phyloP scores from a whole-genome alignment of 2,888 invertebrate genomes.

The Xestobium rufovillosum region DNA sequence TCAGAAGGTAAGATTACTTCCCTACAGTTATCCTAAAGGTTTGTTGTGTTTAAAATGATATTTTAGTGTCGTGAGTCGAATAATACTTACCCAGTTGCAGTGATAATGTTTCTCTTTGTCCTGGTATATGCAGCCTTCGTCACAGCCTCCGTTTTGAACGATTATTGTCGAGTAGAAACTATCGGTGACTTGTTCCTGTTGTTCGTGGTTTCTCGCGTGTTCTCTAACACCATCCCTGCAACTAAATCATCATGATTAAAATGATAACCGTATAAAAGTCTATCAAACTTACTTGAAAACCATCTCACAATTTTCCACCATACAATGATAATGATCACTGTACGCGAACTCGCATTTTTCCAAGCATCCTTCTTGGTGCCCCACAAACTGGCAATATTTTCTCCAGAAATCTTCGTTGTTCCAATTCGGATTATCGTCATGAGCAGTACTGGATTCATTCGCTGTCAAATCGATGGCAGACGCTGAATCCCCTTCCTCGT shows the following conservation, averaged over 20 bases:
- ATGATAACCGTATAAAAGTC: conserved; percentile 1
- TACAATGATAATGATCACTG: conserved; percentile 83
- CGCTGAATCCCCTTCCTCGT: conserved; percentile 40
- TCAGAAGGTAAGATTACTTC: conserved; percentile 70
- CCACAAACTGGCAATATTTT: conserved; percentile 48
- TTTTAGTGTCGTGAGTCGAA: no score
- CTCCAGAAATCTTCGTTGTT: conserved; percentile 51
- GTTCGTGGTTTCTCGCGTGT: conserved; percentile 82
- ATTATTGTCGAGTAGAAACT: conserved; percentile 61
- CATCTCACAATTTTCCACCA: conserved; percentile 68
- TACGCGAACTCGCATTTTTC: conserved; percentile 54
- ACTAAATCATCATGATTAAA: conserved; percentile 35
- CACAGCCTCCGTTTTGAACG: conserved; percentile 55
- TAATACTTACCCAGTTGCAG: conserved; percentile 80
- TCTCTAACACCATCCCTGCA: conserved; percentile 68
- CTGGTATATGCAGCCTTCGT: conserved; percentile 64
- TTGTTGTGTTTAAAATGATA: neutral
- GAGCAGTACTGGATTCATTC: conserved; percentile 34
- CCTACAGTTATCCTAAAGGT: conserved; percentile 64
- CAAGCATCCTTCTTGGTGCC: conserved; percentile 34
- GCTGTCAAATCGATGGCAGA: conserved; percentile 42
- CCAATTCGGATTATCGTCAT: conserved; percentile 31
- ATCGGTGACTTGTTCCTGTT: conserved; percentile 79
- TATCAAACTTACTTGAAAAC: conserved; percentile 59
- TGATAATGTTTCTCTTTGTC: conserved; percentile 79